These are phyloP conservation scores for Choristoneura fumiferana DNA, from an alignment of 1,140 invertebrate genomes.

Conservation along the genomic window DNA sequence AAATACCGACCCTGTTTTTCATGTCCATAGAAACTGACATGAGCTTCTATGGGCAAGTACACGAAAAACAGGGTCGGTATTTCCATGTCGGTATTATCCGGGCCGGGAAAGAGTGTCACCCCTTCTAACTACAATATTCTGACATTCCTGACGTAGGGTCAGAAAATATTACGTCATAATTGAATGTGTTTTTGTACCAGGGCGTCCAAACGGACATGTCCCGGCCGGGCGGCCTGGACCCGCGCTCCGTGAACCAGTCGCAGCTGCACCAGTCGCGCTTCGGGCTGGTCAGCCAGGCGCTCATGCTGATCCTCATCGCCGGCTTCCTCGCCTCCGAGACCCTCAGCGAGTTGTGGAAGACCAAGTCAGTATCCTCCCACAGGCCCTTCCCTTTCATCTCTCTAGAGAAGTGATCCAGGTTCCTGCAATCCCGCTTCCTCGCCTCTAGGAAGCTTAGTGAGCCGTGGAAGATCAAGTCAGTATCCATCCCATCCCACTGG, in stretches of 20 bases:
- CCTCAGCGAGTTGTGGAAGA: constrained; percentile 94
- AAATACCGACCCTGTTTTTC: too few relatives aligned
- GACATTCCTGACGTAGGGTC: too few relatives aligned
- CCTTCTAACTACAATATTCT: too few relatives aligned
- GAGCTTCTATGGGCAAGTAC: too few relatives aligned
- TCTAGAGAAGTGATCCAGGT: neutral
- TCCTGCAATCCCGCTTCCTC: neutral
- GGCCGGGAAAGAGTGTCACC: too few relatives aligned
- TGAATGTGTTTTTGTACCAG: too few relatives aligned
- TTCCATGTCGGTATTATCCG: too few relatives aligned
- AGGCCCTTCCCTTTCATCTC: neutral
- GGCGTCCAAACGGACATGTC: constrained; percentile 61
- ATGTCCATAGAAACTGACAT: too few relatives aligned
- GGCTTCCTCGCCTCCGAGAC: constrained; percentile 94
- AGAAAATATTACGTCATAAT: too few relatives aligned
- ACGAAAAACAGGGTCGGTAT: too few relatives aligned
- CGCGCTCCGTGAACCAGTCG: constrained; percentile 86
- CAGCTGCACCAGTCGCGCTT: constrained; percentile 94
- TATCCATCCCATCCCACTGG: neutral
- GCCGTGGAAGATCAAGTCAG: neutral
- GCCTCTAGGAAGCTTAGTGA: too few relatives aligned
- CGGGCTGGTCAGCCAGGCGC: constrained; percentile 92
- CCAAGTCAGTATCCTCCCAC: constrained; percentile 81
- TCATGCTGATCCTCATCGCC: constrained; percentile 90
- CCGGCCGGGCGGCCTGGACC: constrained; percentile 52